Conservation (phyloP, 2,113 vertebrate species). For the Hyaena hyaena region DNA sequence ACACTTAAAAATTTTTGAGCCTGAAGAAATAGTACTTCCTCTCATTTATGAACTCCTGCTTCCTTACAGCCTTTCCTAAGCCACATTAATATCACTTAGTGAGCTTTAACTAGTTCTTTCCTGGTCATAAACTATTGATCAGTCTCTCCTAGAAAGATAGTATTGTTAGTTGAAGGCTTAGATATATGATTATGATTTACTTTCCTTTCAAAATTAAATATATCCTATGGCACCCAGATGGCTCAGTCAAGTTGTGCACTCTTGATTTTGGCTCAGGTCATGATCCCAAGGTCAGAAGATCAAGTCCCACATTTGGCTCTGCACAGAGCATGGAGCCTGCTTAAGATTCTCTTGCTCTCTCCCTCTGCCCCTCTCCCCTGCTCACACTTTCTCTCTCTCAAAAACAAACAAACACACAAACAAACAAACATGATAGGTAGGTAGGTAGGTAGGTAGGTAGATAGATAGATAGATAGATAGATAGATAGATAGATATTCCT, state of each 20-base stretch:
- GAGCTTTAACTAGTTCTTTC: not conserved
- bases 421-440: too few species aligned
- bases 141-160: not conserved
- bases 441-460: too few species aligned
- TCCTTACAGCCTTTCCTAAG: rapidly evolving
- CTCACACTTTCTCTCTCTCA: too few species aligned
- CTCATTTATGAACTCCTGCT: not conserved
- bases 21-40: not conserved
- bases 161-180: not conserved
- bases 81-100: not conserved
- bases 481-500: not conserved
- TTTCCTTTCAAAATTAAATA: slow-evolving; percentile 10
- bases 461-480: too few species aligned
- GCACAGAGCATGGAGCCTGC: not conserved
- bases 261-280: not conserved
- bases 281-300: not conserved
- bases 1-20: not conserved
- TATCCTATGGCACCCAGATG: not conserved
- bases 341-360: not conserved
- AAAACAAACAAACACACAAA: too few species aligned
- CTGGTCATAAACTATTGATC: not conserved
- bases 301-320: not conserved
- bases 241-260: not conserved
- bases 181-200: not conserved
- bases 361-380: not conserved